Percentiles rank a stretch among this genome's conserved stretches.
Conservation (phyloP, 2,113 vertebrate species). For the Loxodonta africana region DNA sequence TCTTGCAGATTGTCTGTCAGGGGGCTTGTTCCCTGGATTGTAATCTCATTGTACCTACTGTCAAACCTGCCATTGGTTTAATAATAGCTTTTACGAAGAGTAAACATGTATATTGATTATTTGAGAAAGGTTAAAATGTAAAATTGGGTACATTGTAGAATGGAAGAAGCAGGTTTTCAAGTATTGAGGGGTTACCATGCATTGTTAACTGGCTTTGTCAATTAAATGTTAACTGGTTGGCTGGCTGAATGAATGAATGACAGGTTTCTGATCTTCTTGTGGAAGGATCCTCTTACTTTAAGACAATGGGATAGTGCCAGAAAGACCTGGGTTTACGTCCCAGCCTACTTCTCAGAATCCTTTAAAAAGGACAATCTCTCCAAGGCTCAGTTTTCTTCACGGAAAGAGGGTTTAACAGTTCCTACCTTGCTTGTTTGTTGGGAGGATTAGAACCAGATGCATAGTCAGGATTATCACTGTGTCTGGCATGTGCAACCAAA, state of each 20-base stretch:
- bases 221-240: background rate
- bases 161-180: background rate
- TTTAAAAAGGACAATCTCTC: background rate
- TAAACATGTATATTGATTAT: background rate
- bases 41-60: background rate
- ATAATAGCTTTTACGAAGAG: background rate
- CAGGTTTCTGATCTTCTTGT: background rate
- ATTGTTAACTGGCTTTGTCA: background rate
- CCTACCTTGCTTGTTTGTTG: background rate
- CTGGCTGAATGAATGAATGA: background rate
- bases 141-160: background rate
- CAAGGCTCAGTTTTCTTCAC: background rate
- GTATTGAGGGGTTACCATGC: background rate
- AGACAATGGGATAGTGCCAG: background rate
- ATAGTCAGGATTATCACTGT: background rate
- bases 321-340: conserved; percentile 6
- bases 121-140: conserved; percentile 22
- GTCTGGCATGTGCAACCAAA: background rate
- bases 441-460: background rate
- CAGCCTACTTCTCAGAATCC: background rate
- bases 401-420: background rate
- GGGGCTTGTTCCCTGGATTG: background rate
- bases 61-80: conserved; percentile 11
- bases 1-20: background rate
- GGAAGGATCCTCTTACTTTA: background rate